Base-by-base conservation (phyloP, 2,888 invertebrate genomes). In the Mongoloraphidia duomilia region DNA sequence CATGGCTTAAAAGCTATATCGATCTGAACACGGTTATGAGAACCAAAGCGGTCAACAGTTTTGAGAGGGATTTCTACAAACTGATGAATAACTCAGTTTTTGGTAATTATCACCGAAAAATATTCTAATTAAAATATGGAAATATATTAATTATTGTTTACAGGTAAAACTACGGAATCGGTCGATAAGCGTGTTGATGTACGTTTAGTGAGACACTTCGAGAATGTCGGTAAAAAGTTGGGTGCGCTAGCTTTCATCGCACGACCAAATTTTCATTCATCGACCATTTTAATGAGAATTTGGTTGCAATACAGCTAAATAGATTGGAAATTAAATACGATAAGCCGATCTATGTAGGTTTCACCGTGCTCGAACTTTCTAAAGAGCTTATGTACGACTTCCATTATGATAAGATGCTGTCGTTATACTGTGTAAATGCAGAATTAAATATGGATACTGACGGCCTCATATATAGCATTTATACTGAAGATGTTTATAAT, bases 311-410 rank as follows among this genome's bases (percentile, higher is more conserved):
- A 33, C 59, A 66, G 48, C 50, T 64, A 50, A 54, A 55, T 12
- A 58, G 57, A 52, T 34, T 52, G 1, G 50, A 53, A 37, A 51
- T 64, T 9, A 34, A 44, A 33, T 61, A 62, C 37, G 58, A 65
- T 55, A 65, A 64, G 58, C 66, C 65, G 1, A 60, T 68, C 33
- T 67, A 65, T 51, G 53, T 62, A 3, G 67, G 66, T 11, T 60
- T 66, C 50, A 37, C 53, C 10, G 60, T 68, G 46, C 54, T 69
- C 41, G 68, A 69, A 46, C 34, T 69, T 35, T 63, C 60, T 0
- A 70, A 70, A 59, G 49, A 51, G 2, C 53, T 61, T 12, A 62
- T 69, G 58, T 68, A 66, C 51, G 60, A 64, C 41, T 66, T 65
- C 51, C 59, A 62, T 52, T 66, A 65, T 49, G 57, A 60, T 50